Evolutionary conservation across 2,797 vertebrate genomes (phyloP).

Genomic region (Phoxinus dragarum): DNA sequence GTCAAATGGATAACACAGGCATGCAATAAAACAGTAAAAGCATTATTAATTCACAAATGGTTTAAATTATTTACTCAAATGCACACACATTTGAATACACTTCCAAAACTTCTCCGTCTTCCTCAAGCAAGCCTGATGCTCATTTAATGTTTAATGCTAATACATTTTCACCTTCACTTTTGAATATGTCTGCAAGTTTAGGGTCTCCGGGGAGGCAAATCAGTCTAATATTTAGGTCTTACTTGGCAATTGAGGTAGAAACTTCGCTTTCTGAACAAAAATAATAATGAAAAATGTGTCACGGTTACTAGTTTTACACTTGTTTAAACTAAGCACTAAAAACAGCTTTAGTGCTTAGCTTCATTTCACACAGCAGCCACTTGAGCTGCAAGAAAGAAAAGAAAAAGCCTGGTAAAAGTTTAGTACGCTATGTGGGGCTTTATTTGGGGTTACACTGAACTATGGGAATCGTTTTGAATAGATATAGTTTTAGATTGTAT

Average conservation of each 20-base stretch:
- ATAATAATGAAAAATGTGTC: constrained; percentile 2
- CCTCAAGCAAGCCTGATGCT: constrained; percentile 64
- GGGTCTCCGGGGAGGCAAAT: constrained; percentile 47
- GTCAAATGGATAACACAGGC: constrained; percentile 65
- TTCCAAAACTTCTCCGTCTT: constrained; percentile 67
- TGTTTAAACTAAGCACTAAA: not conserved
- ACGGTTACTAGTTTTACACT: constrained; percentile 13
- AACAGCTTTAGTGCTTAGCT: too few species aligned
- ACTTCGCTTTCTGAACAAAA: constrained; percentile 29
- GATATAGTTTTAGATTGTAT: not conserved
- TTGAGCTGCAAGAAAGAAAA: not conserved
- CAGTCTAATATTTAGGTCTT: constrained; percentile 56
- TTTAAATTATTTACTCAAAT: constrained; percentile 77
- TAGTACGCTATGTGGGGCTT: not conserved
- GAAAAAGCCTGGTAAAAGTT: not conserved
- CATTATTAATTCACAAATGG: constrained; percentile 77
- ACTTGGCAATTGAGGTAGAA: constrained; percentile 29
- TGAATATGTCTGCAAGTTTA: constrained; percentile 60
- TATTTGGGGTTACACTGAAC: not conserved
- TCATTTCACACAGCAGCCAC: not conserved
- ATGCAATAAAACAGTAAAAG: constrained; percentile 73
- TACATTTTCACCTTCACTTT: constrained; percentile 69
- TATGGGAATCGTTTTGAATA: not conserved
- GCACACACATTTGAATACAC: constrained; percentile 73
- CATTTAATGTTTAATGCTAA: constrained; percentile 76